Evolutionary conservation across 2,113 vertebrate genomes (phyloP), one percentile per base, ranked within the genome.

Genomic region (Rhabdomys dilectus): DNA sequence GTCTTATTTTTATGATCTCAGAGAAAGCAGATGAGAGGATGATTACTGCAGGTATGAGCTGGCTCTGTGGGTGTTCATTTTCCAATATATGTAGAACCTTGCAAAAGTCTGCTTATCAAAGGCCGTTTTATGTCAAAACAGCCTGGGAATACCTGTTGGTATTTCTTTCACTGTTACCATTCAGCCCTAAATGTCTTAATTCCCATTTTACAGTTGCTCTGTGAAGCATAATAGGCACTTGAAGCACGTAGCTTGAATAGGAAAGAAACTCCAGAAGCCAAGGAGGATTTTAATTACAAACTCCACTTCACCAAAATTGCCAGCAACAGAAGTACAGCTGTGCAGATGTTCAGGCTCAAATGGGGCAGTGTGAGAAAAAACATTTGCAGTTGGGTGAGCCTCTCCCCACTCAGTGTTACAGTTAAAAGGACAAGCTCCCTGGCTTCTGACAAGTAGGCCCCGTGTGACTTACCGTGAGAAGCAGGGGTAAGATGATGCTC

Each of bases 1-100:
- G 78, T 92, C 78, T 96, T 97, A 77, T 96, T 97, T 97, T 98
- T 96, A 96, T 95, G 91, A 94, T 96, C 92, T 96, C 82, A 56
- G 89, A 96, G 95, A 75, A 96, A 80, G 42, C 87, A 81, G 92
- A 36, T 75, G 89, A n/a, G 95, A 95, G 95, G 95, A 91, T 90
- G 96, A 97, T 96, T 96, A 19, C 17, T 72, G 84, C 94, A 97
- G 95, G 95, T 96, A 45, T 73, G 88, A 94, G 48, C 75, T 91
- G 9, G 82, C 36, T 75, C 64, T 92, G 48, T 60, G 73, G 92
- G 58, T 87, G 80, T 11, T 96, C 42, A 29, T 72, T 94, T 88
- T 87, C 66, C 64, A 89, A 91, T 24, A 91, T 64, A 70, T 36
- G 11, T 26, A 42, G 64, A 91, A 31, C 70, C 62, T 93, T 56